Evolutionary conservation across 2,888 invertebrate genomes (phyloP), one percentile per base, ranked within the genome.

Genomic region (Eupithecia centaureata): DNA sequence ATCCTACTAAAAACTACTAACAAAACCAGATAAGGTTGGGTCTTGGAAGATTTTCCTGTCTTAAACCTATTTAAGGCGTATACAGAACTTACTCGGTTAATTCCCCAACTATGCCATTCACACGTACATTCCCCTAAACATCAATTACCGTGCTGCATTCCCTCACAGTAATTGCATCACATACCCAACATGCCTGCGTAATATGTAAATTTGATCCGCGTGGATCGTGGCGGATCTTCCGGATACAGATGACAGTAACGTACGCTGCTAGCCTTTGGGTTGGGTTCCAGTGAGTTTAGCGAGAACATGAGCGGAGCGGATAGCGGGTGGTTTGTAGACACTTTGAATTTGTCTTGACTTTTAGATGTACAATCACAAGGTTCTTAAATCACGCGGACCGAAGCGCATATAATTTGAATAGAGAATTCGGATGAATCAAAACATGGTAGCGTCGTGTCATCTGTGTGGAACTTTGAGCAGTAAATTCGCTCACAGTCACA

Each of bases 191-290:
- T 62, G 38, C 25, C 60, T 18, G 18, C 15, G 62, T 80, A 78
- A 79, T 78, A 82, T 82, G 82, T 80, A 79, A 82, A 82, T 81
- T 68, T 63, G 76, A 79, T 76, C 75, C 78, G 61, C 58, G 69
- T 27, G 76, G 67, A 77, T 75, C 73, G 22, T 22, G 47, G 47
- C 18, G 68, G 72, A 72, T 76, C 65, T 47, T 56, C 71, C 61
- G 72, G 42, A 42, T 42, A 47, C 42, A 42, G 42, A 18, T 12
- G 47, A 47, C 47, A 47, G 47, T 47, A 61, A 72, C 73, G 69
- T 65, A 32, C 52, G 60, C 22, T 47, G 47, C 47, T 47, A 4
- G 47, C 3, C 22, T 22, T 47, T 4, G 10, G 22, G 10, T 12
- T 22, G 47, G 47, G 47, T 47, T 8, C 18, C 18, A 47, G 47